Conservation (phyloP, 2,797 vertebrate species). For the Danio tinwini region DNA sequence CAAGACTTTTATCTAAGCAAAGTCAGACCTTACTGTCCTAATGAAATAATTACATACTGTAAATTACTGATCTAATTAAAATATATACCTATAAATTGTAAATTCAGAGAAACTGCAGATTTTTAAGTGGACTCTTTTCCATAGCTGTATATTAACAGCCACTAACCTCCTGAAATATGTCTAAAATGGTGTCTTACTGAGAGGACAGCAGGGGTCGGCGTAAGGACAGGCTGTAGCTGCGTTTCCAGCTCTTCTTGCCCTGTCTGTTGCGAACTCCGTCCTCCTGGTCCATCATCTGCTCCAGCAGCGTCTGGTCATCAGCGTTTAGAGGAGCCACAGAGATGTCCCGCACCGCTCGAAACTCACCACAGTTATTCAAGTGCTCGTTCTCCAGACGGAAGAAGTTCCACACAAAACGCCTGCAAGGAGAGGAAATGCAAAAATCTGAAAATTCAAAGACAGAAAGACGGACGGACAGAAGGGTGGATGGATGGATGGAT, state of each 20-base stretch:
- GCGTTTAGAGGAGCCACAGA: constrained; percentile 96
- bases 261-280: constrained; percentile 93
- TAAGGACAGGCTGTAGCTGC: constrained; percentile 90
- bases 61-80: too few relatives aligned
- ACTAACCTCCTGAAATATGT: too few relatives aligned
- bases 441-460: neutral
- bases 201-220: constrained; percentile 89
- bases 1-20: too few relatives aligned
- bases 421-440: constrained; percentile 57
- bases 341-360: constrained; percentile 94
- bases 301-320: constrained; percentile 94
- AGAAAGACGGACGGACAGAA: too few relatives aligned
- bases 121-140: too few relatives aligned
- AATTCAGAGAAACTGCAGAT: too few relatives aligned
- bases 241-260: constrained; percentile 92
- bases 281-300: constrained; percentile 99
- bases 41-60: too few relatives aligned
- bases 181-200: constrained; percentile 78
- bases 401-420: constrained; percentile 98
- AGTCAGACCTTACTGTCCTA: too few relatives aligned
- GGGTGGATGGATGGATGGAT: too few relatives aligned
- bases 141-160: too few relatives aligned
- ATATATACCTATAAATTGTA: too few relatives aligned
- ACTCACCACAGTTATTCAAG: constrained; percentile 97
- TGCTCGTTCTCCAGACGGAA: constrained; percentile 98